Conservation (phyloP, 2,797 vertebrate genomes). For the Pempheris klunzingeri region DNA sequence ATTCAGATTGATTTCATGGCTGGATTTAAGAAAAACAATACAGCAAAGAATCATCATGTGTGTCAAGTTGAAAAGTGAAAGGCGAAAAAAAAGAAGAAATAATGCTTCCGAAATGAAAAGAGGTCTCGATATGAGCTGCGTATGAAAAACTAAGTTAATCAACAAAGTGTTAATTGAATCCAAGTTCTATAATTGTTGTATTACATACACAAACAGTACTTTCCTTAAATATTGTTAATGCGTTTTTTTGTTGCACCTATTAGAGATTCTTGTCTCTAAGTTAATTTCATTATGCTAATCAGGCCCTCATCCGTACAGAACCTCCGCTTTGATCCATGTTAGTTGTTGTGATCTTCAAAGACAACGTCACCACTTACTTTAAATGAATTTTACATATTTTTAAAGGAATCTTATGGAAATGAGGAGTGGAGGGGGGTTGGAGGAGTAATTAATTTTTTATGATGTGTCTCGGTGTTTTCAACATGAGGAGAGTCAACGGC, state of each 20-base stretch:
- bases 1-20: conserved; percentile 81
- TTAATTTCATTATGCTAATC: conserved; percentile 99
- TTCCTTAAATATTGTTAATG: conserved; percentile 99
- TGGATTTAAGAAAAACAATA: conserved; percentile 75
- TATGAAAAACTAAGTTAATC: conserved; percentile 91
- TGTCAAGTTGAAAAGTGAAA: conserved; percentile 59
- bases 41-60: conserved; percentile 59
- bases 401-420: conserved; percentile 99
- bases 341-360: conserved; percentile 99
- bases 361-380: conserved; percentile 99
- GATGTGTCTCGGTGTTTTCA: conserved; percentile 97
- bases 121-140: conserved; percentile 85
- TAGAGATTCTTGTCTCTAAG: conserved; percentile 99
- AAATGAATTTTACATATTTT: conserved; percentile 99
- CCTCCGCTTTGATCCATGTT: conserved; percentile 99
- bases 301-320: conserved; percentile 97
- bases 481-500: conserved; percentile 88
- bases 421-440: conserved; percentile 80
- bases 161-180: conserved; percentile 98
- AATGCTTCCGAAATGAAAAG: conserved; percentile 39
- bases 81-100: conserved; percentile 21
- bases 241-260: conserved; percentile 97
- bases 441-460: conserved; percentile 99
- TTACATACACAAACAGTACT: conserved; percentile 98
- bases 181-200: conserved; percentile 98